Conservation (phyloP, 2,888 invertebrate species). For the Teleiodes luculella region DNA sequence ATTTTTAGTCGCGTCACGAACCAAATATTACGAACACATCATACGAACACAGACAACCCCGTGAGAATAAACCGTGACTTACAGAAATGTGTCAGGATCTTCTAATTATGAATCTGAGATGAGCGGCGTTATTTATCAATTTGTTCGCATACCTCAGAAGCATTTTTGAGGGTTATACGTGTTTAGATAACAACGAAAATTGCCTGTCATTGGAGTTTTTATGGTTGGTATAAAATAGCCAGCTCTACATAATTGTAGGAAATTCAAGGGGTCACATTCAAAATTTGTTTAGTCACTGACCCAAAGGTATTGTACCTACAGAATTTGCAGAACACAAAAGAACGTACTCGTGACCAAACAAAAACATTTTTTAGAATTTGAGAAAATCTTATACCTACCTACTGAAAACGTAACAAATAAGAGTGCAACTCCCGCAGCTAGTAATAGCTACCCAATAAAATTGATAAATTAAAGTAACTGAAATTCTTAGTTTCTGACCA, state of each 20-base stretch:
- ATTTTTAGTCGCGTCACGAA: constrained; percentile 67
- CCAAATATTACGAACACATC: constrained; percentile 37
- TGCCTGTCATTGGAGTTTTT: background rate
- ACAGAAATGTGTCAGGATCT: constrained; percentile 37
- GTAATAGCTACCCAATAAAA: too few relatives aligned
- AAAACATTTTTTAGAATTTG: too few relatives aligned
- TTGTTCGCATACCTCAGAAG: constrained; percentile 32
- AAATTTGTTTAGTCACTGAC: background rate
- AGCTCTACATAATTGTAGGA: background rate
- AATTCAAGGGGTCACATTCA: background rate
- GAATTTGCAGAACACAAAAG: too few relatives aligned
- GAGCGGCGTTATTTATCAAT: constrained; percentile 38
- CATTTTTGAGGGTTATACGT: background rate
- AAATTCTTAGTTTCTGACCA: too few relatives aligned
- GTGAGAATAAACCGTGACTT: constrained; percentile 54
- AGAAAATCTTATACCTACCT: too few relatives aligned
- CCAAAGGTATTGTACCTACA: too few relatives aligned
- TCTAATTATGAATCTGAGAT: constrained; percentile 48
- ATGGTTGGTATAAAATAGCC: background rate
- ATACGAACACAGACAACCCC: constrained; percentile 25
- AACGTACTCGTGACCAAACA: too few relatives aligned
- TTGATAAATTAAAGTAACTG: too few relatives aligned
- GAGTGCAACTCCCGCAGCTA: too few relatives aligned
- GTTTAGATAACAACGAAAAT: background rate
- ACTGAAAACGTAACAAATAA: too few relatives aligned